Evolutionary conservation across 2,113 vertebrate species (phyloP), one percentile per base, ranked within the genome.

Genomic region (Syrrhaptes paradoxus): DNA sequence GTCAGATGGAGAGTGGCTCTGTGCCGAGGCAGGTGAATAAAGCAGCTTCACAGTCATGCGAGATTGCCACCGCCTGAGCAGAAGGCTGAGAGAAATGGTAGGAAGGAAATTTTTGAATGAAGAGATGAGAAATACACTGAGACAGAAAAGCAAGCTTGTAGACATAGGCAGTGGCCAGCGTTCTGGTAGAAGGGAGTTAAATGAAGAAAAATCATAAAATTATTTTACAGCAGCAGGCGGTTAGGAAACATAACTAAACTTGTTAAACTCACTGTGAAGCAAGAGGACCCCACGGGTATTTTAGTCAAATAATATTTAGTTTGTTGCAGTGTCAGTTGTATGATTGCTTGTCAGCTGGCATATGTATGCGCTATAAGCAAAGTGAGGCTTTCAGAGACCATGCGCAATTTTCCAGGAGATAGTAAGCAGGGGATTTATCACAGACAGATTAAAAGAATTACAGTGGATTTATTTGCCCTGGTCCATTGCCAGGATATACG

Each of bases 341-440:
- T 94, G 96, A 96, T 91, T 93, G 95, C 90, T 95, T 96, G 96
- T 96, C 96, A 88, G 88, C 92, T 95, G 92, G 92, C 96, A 96
- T 95, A 93, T 96, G 92, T 74, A 77, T 81, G 90, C 80, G 91
- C 93, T 91, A 10, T 90, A 71, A 96, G 95, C 75, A 96, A 94
- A 87, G 71, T 29, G 82, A 94, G 92, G 48, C 87, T 96, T 93
- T 93, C 83, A 65, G 95, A 88, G 92, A 93, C 78, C 74, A 3
- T 11, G 89, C 79, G 88, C 82, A 58, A 93, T 96, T 93, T 95
- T 97, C 89, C 94, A 81, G 77, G 48, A 92, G 93, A 95, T 78
- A 32, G 86, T 87, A 83, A 94, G 90, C 93, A 75, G 76, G 72
- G 87, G 82, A 94, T 97, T 97, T 96, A 94, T 94, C 95, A 93